A percentile compares a stretch with the other conserved stretches of the same genome.
Evolutionary conservation across 1,140 invertebrate genomes (phyloP).

Genomic region (Carposina sasakii): DNA sequence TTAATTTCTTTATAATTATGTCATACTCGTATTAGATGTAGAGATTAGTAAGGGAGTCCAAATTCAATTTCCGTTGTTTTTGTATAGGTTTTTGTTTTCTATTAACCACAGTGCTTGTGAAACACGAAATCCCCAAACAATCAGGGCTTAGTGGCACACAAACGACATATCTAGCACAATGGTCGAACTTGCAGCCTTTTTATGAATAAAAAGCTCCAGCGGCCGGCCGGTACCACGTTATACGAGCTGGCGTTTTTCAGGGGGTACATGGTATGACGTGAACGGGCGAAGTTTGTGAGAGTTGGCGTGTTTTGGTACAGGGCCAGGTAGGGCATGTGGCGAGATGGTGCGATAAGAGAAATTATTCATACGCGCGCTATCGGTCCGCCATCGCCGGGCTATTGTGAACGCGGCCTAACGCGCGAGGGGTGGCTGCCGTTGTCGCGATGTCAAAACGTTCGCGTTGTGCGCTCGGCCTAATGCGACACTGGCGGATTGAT

Average conservation of each 20-base stretch:
- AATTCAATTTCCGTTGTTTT: constrained; percentile 35
- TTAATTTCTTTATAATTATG: too few relatives aligned
- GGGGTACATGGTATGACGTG: neutral
- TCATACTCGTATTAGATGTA: too few relatives aligned
- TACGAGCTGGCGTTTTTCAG: neutral
- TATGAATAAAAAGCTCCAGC: constrained; percentile 61
- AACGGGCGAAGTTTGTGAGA: neutral
- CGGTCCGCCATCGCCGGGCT: constrained; percentile 58
- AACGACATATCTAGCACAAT: constrained; percentile 51
- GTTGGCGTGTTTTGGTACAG: constrained; percentile 46
- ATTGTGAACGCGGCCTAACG: constrained; percentile 52
- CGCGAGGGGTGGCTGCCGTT: constrained; percentile 57
- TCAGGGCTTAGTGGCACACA: constrained; percentile 48
- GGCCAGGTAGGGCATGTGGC: constrained; percentile 68
- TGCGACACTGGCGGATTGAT: constrained; percentile 48
- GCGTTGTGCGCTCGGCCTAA: constrained; percentile 50
- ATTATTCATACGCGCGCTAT: constrained; percentile 69
- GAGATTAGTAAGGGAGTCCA: constrained; percentile 24
- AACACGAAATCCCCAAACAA: constrained; percentile 50
- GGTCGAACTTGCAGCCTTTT: constrained; percentile 51
- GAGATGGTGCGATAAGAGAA: constrained; percentile 66
- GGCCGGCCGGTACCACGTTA: constrained; percentile 40
- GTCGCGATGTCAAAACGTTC: constrained; percentile 59
- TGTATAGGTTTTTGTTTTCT: constrained; percentile 36
- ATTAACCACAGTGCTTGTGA: constrained; percentile 29